Evolutionary conservation across 2,888 invertebrate species (phyloP), one percentile per base, ranked within the genome.

Genomic region (Ectemnius cavifrons): DNA sequence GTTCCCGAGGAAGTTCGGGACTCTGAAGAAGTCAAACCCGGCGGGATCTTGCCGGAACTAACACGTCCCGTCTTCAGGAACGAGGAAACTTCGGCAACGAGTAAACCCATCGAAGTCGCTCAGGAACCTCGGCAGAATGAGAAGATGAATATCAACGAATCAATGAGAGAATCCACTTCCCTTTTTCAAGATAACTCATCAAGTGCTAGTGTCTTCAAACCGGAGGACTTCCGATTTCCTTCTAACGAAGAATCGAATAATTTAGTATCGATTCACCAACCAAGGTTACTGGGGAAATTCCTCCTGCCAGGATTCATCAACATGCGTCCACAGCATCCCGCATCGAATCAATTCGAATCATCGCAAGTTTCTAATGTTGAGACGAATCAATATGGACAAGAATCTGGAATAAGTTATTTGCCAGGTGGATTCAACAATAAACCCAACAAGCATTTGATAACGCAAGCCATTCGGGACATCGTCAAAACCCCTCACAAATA

Each of bases 381-480:
- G 2, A 20, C 3, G 28, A 11, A 37, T 37, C 37, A 37, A 37
- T 8, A 37, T 37, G 11, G 37, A 6, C 8, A 37, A 37, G 37
- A 37, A 37, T 6, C 37, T 37, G 52, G 52, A 52, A 52, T 52
- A 14, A 49, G 11, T 8, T 16, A 13, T 14, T 13, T 57, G 16
- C 1, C 11, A 13, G 37, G 16, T 16, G 16, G 16, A 4, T 14
- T 5, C 1, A 5, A 13, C 20, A 13, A n/a, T 14, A 20, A 3
- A 2, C 14, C 2, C 11, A 57, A 20, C 3, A 66, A 37, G 13
- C 47, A 74, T n/a, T 37, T 46, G 4, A 58, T 79, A 3, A 59
- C 58, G 0, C 71, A 75, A 23, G 45, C 65, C 16, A 58, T 80
- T 16, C 72, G 73, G 0, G 45, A 66, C 3, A 37, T 79, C 4